phyloP scores from a whole-genome alignment of 2,113 vertebrate species.

The Hemicordylus capensis region DNA sequence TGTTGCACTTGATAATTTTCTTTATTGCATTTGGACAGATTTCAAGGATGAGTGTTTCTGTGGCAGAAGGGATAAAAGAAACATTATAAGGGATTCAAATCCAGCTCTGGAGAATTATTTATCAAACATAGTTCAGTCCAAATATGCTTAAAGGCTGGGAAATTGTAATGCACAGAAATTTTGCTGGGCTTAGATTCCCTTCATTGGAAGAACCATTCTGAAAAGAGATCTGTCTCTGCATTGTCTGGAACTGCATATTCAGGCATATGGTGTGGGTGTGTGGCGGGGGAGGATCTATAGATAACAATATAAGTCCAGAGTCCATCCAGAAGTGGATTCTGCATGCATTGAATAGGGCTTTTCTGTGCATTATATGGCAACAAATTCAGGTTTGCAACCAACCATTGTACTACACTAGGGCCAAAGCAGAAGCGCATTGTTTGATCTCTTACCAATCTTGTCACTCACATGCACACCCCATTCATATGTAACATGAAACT shows the following conservation, averaged over 20 bases:
- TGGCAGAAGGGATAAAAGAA: slow-evolving; percentile 56
- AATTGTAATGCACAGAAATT: slow-evolving; percentile 24
- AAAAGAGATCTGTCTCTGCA: slow-evolving; percentile 19
- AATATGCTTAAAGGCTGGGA: slow-evolving; percentile 49
- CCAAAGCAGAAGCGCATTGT: not conserved
- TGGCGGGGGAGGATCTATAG: not conserved
- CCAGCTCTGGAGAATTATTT: slow-evolving; percentile 51
- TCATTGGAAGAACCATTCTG: slow-evolving; percentile 29
- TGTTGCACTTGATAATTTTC: slow-evolving; percentile 43
- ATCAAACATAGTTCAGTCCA: slow-evolving; percentile 44
- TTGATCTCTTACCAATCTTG: not conserved
- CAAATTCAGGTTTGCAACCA: not conserved
- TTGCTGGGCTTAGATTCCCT: slow-evolving; percentile 9
- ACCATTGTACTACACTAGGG: not conserved
- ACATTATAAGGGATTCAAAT: slow-evolving; percentile 47
- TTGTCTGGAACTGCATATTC: slow-evolving; percentile 24
- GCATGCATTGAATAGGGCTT: not conserved
- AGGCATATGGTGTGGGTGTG: not conserved
- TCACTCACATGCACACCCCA: no score
- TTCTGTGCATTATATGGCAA: not conserved
- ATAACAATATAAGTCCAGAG: not conserved
- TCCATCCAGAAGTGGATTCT: not conserved
- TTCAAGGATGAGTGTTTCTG: slow-evolving; percentile 52
- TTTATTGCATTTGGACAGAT: slow-evolving; percentile 54
- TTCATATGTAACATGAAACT: no score